A percentile compares a stretch with the other conserved stretches of the same genome.
phyloP scores from a whole-genome alignment of 2,888 invertebrate genomes.

The Thalpophila matura region DNA sequence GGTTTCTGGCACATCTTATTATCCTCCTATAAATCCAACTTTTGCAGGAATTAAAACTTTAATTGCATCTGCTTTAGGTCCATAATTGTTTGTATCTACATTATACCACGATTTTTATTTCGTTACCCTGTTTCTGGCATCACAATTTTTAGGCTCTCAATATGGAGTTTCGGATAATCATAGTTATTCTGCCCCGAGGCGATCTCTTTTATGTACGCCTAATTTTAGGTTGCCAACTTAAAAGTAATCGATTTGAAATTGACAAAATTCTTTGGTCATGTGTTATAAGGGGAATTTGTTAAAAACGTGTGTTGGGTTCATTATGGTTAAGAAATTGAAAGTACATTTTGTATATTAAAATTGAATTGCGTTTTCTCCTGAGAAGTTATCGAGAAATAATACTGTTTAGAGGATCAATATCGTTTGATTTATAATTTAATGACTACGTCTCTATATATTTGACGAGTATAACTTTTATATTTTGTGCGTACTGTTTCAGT shows the following conservation, averaged over 20 bases:
- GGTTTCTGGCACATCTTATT: constrained; percentile 79
- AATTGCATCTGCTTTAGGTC: constrained; percentile 54
- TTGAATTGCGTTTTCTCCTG: constrained; percentile 12
- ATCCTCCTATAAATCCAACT: constrained; percentile 68
- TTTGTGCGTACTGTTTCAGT: not conserved
- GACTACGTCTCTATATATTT: constrained; percentile 22
- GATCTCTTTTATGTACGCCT: constrained; percentile 84
- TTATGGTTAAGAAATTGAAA: constrained; percentile 27
- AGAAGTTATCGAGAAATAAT: constrained; percentile 15
- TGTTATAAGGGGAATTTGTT: constrained; percentile 42
- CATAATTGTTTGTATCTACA: constrained; percentile 59
- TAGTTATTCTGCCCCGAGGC: constrained; percentile 79
- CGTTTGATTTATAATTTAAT: constrained; percentile 13
- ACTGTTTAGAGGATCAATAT: constrained; percentile 7
- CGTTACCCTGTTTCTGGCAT: constrained; percentile 75
- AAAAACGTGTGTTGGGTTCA: constrained; percentile 22
- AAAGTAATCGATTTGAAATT: constrained; percentile 77
- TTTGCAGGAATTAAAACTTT: constrained; percentile 67
- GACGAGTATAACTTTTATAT: constrained; percentile 10
- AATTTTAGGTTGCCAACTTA: constrained; percentile 75
- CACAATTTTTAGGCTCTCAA: constrained; percentile 80
- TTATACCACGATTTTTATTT: constrained; percentile 69
- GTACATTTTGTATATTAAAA: constrained; percentile 32
- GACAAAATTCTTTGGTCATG: constrained; percentile 70
- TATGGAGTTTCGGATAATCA: constrained; percentile 83